Percentiles rank a stretch among this genome's conserved stretches.
These are phyloP conservation scores for Halcyon smyrnensis DNA, from an alignment of 2,797 vertebrate species.

Conservation along the genomic window DNA sequence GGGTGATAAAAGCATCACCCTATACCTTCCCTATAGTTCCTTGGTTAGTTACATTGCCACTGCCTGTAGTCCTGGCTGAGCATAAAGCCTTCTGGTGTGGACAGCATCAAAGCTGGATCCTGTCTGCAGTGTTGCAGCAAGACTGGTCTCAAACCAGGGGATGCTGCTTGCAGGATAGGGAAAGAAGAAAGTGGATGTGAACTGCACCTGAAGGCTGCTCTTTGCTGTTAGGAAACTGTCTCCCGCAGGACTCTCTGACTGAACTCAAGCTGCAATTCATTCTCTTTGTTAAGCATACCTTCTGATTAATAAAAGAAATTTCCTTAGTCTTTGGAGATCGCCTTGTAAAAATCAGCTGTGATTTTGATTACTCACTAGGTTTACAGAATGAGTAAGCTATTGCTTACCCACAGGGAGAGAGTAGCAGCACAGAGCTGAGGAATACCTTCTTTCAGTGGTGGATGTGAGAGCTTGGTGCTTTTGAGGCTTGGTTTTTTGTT, in stretches of 20 bases:
- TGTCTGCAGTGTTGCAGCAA: neutral
- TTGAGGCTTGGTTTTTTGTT: neutral
- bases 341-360: neutral
- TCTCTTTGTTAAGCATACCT: neutral
- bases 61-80: neutral
- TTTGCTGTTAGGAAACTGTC: neutral
- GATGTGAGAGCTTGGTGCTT: neutral
- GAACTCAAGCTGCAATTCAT: neutral
- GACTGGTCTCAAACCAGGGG: neutral
- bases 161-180: neutral
- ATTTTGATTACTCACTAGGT: neutral
- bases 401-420: neutral
- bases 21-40: neutral
- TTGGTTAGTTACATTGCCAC: rapidly evolving
- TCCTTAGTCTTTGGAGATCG: neutral
- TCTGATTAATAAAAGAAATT: neutral
- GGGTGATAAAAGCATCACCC: neutral
- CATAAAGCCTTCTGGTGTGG: neutral
- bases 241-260: rapidly evolving
- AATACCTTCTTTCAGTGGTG: neutral
- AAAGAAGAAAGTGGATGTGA: neutral
- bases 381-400: neutral
- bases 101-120: neutral
- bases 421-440: neutral
- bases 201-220: rapidly evolving